Percentiles rank a stretch among this genome's conserved stretches.
Conservation (phyloP, 2,888 invertebrate species). For the Helleia helle region DNA sequence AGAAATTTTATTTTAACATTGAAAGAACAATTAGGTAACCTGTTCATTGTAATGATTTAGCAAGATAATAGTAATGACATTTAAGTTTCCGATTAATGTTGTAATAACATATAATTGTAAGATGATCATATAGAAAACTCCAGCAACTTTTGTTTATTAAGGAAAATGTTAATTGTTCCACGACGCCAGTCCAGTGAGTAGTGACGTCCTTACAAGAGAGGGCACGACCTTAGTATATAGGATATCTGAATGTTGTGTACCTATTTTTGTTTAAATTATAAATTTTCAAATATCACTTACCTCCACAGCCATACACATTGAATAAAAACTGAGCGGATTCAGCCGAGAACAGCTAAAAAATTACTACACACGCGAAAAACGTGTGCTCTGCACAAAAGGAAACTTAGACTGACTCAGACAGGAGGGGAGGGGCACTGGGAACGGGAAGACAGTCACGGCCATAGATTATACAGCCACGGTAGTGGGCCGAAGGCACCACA, state of each 20-base stretch:
- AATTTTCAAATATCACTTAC: conserved; percentile 67
- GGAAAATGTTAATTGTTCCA: conserved; percentile 35
- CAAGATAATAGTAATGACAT: no score
- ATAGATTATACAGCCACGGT: no score
- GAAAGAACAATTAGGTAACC: no score
- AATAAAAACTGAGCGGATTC: conserved; percentile 76
- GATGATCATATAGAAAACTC: conserved; percentile 14
- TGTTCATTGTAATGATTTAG: no score
- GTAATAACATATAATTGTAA: no score
- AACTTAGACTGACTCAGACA: conserved; percentile 52
- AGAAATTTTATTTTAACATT: no score
- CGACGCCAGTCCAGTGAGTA: conserved; percentile 45
- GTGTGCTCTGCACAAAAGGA: conserved; percentile 64
- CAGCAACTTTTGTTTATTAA: conserved; percentile 16
- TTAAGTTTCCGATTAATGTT: no score
- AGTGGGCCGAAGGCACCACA: no score
- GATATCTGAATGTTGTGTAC: conserved; percentile 13
- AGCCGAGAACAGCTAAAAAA: conserved; percentile 72
- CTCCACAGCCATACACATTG: conserved; percentile 92
- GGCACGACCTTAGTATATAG: conserved; percentile 43
- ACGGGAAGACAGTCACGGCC: no score
- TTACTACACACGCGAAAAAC: conserved; percentile 64
- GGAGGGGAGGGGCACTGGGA: no score
- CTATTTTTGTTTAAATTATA: conserved; percentile 8
- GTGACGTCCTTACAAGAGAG: conserved; percentile 46